Base-by-base conservation (phyloP, 2,113 vertebrate genomes). In the Triplophysa tibetana region DNA sequence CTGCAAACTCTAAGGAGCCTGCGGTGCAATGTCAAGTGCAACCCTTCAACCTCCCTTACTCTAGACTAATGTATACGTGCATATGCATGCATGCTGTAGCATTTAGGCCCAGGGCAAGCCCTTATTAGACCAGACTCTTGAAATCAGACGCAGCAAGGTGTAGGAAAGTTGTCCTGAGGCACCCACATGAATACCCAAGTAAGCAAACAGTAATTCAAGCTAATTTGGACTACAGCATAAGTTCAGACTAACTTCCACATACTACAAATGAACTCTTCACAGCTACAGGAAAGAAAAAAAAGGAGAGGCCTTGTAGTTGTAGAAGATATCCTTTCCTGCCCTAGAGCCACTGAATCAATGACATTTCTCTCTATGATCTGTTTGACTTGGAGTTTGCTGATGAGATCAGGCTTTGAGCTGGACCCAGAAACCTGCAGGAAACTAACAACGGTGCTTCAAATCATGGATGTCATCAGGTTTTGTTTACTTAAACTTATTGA, bases 11-110 rank as follows among this genome's bases (percentile, higher is more conserved):
- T 58, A n/a, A 21, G 54, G 19, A 58, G n/a, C 83, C 66, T 29
- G 26, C 23, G 61, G 21, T 56, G 79, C 56, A 78, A 62, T 75
- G 54, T 73, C 54, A 73, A 60, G 70, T 73, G n/a, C 33, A 73
- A 24, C 58, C 60, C 29, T 29, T 60, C 38, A 11, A 24, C 54
- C 38, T 73, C 29, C 54, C 38, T 41, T 17, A 24, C 70, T 41
- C 54, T 41, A 60, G 70, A 73, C 70, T 61, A 61, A 73, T 60
- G 14, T 43, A 60, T 24, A 73, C 7, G 8, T 41, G 70, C 41
- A 41, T 33, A 60, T 43, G 54, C 70, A 60, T 41, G 54, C 70
- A 73, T 17, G 13, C 54, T 60, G 17, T 61, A 21, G 41, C 19
- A 61, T 43, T 38, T 41, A 43, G 14, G 54, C 70, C 70, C n/a